phyloP scores from a whole-genome alignment of 2,113 vertebrate species.

The Xenopus borealis region DNA sequence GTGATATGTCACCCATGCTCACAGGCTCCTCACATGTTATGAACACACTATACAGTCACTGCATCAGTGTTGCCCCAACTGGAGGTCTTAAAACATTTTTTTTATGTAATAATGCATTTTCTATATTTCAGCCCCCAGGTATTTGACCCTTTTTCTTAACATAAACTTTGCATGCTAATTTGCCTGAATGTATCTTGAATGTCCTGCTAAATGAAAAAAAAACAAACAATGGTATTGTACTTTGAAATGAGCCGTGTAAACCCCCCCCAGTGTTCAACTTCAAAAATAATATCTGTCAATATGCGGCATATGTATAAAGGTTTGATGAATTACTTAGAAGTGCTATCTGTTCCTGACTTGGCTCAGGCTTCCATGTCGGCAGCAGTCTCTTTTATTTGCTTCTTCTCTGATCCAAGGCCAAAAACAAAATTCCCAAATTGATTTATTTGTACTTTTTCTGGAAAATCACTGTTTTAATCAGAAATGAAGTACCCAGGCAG shows the following conservation, averaged over 20 bases:
- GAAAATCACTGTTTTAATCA: constrained; percentile 32
- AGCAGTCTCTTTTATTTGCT: constrained; percentile 13
- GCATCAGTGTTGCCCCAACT: no score
- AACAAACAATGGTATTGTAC: neutral
- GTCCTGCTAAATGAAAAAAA: neutral
- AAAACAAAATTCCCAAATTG: constrained; percentile 7
- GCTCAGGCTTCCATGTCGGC: constrained; percentile 21
- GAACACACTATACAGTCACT: no score
- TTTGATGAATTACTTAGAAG: constrained; percentile 13
- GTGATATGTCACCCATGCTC: no score
- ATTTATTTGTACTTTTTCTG: constrained; percentile 31
- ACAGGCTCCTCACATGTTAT: no score
- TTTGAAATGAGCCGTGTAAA: neutral
- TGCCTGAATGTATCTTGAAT: no score
- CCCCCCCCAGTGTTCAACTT: constrained; percentile 1
- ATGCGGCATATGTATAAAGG: constrained; percentile 2
- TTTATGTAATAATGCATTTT: no score
- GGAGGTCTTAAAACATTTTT: no score
- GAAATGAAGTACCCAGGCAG: constrained; percentile 16
- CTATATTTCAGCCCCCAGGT: no score
- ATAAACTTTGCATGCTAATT: no score
- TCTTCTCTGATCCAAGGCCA: constrained; percentile 25
- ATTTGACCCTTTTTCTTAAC: no score
- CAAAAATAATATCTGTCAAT: constrained; percentile 35
- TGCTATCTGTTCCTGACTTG: constrained; percentile 8